phyloP scores from a whole-genome alignment of 2,888 invertebrate genomes.

The Carpatolechia fugitivella region DNA sequence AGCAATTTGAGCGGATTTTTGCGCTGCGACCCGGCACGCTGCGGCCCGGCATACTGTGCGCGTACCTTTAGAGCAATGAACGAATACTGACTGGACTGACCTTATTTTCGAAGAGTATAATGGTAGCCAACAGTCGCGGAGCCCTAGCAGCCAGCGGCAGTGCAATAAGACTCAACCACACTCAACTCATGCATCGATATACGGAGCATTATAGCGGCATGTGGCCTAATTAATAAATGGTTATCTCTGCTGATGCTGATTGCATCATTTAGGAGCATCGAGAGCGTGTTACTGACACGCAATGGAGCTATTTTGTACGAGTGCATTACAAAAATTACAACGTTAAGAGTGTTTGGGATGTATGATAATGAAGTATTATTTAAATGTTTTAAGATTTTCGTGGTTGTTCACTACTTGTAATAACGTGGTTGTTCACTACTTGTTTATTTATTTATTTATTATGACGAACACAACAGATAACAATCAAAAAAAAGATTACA shows the following conservation, averaged over 20 bases:
- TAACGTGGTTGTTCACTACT: too few relatives aligned
- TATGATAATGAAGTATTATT: too few relatives aligned
- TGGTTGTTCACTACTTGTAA: too few relatives aligned
- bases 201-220: conserved; percentile 37
- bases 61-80: conserved; percentile 69
- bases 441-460: too few relatives aligned
- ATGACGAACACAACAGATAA: too few relatives aligned
- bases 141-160: conserved; percentile 52
- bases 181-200: conserved; percentile 35
- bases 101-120: conserved; percentile 72
- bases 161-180: conserved; percentile 51
- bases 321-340: too few relatives aligned
- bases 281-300: conserved; percentile 17
- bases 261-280: conserved; percentile 38
- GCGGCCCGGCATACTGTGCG: too few relatives aligned
- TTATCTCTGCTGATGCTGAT: conserved; percentile 36
- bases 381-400: too few relatives aligned
- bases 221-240: conserved; percentile 44
- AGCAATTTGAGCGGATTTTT: too few relatives aligned
- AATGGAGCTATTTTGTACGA: conserved; percentile 1
- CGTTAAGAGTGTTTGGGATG: too few relatives aligned
- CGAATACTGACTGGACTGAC: conserved; percentile 50
- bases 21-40: too few relatives aligned
- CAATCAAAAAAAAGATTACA: too few relatives aligned
- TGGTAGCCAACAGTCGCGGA: conserved; percentile 58